Percentiles rank a stretch among this genome's conserved stretches.
phyloP scores from a whole-genome alignment of 1,140 invertebrate species.

The Aphelinus atriplicis region DNA sequence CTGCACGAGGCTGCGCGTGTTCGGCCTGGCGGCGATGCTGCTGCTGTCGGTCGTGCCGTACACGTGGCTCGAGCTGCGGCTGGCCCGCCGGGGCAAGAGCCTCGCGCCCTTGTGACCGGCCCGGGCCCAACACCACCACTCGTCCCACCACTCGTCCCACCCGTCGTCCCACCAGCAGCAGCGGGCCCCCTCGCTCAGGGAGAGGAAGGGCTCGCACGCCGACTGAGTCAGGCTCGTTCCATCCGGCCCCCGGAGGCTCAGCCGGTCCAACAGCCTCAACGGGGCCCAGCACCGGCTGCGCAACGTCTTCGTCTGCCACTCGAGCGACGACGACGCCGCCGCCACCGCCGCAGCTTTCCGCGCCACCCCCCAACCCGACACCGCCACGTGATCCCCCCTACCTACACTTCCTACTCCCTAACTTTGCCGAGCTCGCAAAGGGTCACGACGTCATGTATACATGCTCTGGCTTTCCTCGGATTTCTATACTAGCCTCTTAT shows the following conservation, averaged over 20 bases:
- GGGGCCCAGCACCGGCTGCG: conserved; percentile 15
- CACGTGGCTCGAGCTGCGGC: conserved; percentile 60
- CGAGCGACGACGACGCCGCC: neutral
- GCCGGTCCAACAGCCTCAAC: conserved; percentile 25
- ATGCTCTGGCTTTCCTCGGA: too few species aligned
- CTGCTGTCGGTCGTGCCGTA: conserved; percentile 61
- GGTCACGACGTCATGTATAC: too few species aligned
- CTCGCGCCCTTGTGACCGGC: conserved; percentile 58
- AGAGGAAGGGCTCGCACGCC: conserved; percentile 41
- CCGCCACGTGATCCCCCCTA: conserved; percentile 7
- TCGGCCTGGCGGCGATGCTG: conserved; percentile 59
- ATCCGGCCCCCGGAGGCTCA: conserved; percentile 45
- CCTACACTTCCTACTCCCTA: too few species aligned
- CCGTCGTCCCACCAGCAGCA: neutral
- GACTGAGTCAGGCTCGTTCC: conserved; percentile 59
- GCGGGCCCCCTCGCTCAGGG: neutral
- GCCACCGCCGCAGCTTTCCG: neutral
- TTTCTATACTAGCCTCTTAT: too few species aligned
- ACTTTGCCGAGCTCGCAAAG: too few species aligned
- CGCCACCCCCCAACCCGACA: conserved; percentile 5
- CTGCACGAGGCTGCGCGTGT: conserved; percentile 62
- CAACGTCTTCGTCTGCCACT: conserved; percentile 48
- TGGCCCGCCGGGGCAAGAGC: conserved; percentile 54
- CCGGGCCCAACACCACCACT: neutral
- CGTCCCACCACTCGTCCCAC: neutral